phyloP scores from a whole-genome alignment of 2,113 vertebrate genomes.

The Platanista minor region DNA sequence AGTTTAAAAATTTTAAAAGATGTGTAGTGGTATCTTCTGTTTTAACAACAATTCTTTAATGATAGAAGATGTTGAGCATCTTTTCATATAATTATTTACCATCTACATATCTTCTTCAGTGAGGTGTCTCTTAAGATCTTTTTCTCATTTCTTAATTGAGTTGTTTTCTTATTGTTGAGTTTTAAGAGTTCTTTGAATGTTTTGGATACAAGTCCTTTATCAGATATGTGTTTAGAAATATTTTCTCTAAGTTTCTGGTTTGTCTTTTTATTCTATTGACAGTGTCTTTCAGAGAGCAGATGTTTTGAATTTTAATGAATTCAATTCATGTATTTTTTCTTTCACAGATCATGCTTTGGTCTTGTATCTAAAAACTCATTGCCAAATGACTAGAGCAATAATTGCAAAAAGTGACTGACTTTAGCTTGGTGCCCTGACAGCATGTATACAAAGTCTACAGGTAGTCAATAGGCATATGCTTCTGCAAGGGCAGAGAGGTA shows the following conservation, averaged over 20 bases:
- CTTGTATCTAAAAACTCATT: neutral
- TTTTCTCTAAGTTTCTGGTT: neutral
- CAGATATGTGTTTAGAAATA: neutral
- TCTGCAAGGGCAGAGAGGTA: neutral
- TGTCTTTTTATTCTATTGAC: neutral
- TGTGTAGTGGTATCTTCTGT: neutral
- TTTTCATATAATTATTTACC: neutral
- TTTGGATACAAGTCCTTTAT: neutral
- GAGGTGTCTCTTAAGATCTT: neutral
- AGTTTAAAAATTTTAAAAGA: neutral
- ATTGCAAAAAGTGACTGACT: neutral
- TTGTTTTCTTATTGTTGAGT: neutral
- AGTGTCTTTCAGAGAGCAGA: neutral
- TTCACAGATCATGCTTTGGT: neutral
- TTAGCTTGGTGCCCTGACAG: neutral
- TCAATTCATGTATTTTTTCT: neutral
- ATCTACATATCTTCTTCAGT: neutral
- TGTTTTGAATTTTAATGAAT: conserved; percentile 1
- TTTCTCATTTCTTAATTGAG: neutral
- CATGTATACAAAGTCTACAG: neutral
- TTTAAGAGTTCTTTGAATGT: neutral
- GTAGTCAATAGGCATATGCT: neutral
- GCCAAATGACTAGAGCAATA: neutral
- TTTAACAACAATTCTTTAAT: neutral
- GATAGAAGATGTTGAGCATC: neutral